Conservation (phyloP, 2,797 vertebrate species). For the Hoplostethus mediterraneus region DNA sequence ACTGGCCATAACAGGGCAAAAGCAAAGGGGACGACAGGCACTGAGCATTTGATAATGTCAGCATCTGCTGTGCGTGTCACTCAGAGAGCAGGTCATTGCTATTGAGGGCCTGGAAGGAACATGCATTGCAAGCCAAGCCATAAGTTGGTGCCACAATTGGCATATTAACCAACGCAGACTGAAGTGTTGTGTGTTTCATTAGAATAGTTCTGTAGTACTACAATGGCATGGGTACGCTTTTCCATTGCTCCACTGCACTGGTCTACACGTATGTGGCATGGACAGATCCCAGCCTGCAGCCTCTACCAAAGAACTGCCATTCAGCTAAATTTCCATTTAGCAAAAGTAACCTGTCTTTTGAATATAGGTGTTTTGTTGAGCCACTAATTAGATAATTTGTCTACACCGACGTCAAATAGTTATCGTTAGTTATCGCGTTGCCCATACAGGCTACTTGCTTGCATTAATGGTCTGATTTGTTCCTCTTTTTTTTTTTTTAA, state of each 20-base stretch:
- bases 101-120: slow-evolving; percentile 68
- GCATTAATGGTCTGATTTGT: slow-evolving; percentile 16
- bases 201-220: slow-evolving; percentile 32
- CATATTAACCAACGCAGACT: slow-evolving; percentile 58
- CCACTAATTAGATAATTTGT: slow-evolving; percentile 19
- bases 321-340: slow-evolving; percentile 3
- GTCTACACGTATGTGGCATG: not conserved
- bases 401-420: slow-evolving; percentile 5
- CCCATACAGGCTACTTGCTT: slow-evolving; percentile 6
- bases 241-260: slow-evolving; percentile 41
- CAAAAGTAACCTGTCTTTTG: slow-evolving; percentile 20
- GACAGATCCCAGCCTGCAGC: slow-evolving; percentile 16
- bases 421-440: slow-evolving; percentile 4
- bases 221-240: slow-evolving; percentile 10
- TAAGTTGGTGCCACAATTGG: slow-evolving; percentile 27
- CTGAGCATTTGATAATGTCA: slow-evolving; percentile 99
- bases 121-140: slow-evolving; percentile 54
- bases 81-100: slow-evolving; percentile 83
- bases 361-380: slow-evolving; percentile 13
- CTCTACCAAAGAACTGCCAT: not conserved
- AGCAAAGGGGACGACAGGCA: slow-evolving; percentile 85
- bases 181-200: slow-evolving; percentile 51
- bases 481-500: slow-evolving; percentile 24
- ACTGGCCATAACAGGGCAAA: slow-evolving; percentile 98
- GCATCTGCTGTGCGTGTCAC: slow-evolving; percentile 98